Conservation (phyloP, 2,888 invertebrate species). For the Elegia similella region DNA sequence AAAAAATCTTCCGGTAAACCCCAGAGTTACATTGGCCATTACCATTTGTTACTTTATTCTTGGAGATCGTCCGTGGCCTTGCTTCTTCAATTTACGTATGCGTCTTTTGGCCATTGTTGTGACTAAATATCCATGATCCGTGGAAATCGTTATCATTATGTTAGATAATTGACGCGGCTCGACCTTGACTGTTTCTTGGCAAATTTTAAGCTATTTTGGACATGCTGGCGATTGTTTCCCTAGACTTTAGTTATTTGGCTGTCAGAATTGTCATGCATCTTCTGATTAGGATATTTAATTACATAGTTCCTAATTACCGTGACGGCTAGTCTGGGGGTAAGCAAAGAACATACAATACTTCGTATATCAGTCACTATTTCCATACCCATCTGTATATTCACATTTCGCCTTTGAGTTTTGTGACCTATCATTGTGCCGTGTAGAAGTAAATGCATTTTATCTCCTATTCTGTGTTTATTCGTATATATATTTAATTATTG, state of each 20-base stretch:
- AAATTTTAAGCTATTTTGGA: constrained; percentile 26
- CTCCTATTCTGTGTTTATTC: too few species aligned
- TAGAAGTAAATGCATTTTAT: too few species aligned
- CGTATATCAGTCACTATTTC: too few species aligned
- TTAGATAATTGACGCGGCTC: constrained; percentile 51
- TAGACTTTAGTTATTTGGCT: neutral
- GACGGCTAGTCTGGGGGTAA: too few species aligned
- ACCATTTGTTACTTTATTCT: constrained; percentile 13
- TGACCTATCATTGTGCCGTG: too few species aligned
- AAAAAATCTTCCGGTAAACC: constrained; percentile 18
- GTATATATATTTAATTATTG: too few species aligned
- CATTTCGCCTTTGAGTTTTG: too few species aligned
- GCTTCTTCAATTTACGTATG: constrained; percentile 50
- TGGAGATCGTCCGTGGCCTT: constrained; percentile 46
- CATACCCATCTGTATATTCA: too few species aligned
- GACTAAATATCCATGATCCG: constrained; percentile 60
- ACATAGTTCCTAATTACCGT: too few species aligned
- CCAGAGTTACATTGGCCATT: neutral
- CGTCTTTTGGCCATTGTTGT: constrained; percentile 45
- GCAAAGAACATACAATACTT: too few species aligned
- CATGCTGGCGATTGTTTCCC: neutral
- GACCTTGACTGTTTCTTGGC: constrained; percentile 57
- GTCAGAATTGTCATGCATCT: constrained; percentile 1
- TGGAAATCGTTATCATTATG: constrained; percentile 63
- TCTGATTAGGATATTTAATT: neutral